Percentiles rank a stretch among this genome's conserved stretches.
These are phyloP conservation scores for Lamellibrachia luymesi DNA, from an alignment of 1,140 invertebrate species.

Conservation along the genomic window DNA sequence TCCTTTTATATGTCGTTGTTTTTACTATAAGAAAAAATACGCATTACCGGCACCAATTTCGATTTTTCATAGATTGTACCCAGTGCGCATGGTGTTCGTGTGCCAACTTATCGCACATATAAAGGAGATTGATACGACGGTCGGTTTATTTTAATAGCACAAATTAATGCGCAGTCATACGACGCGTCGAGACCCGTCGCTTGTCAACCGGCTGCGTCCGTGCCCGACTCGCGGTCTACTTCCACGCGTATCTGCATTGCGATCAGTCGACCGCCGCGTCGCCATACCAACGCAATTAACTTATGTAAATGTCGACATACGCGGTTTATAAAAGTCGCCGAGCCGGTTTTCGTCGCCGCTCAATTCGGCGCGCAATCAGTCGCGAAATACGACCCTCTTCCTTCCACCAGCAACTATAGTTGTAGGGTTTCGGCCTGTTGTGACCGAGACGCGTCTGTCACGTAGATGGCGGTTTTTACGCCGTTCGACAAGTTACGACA, in stretches of 20 bases:
- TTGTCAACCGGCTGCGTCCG: background rate
- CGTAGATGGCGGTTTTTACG: background rate
- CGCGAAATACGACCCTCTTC: background rate
- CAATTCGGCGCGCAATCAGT: background rate
- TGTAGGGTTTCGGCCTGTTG: background rate
- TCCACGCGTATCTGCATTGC: background rate
- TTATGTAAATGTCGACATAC: background rate
- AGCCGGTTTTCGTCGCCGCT: background rate
- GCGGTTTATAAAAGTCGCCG: background rate
- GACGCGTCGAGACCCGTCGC: background rate
- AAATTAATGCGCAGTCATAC: slow-evolving; percentile 1
- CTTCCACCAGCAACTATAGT: background rate
- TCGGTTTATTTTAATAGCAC: background rate
- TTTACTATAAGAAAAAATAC: background rate
- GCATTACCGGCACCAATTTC: background rate
- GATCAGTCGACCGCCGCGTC: background rate
- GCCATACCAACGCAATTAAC: background rate
- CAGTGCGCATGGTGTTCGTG: background rate
- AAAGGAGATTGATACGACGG: background rate
- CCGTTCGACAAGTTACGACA: background rate
- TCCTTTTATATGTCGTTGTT: background rate
- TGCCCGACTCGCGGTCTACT: background rate
- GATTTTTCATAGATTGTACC: background rate
- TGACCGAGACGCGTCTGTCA: background rate
- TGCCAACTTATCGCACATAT: background rate